Conservation (phyloP, 2,888 invertebrate genomes). For the Parasteatoda lunata region DNA sequence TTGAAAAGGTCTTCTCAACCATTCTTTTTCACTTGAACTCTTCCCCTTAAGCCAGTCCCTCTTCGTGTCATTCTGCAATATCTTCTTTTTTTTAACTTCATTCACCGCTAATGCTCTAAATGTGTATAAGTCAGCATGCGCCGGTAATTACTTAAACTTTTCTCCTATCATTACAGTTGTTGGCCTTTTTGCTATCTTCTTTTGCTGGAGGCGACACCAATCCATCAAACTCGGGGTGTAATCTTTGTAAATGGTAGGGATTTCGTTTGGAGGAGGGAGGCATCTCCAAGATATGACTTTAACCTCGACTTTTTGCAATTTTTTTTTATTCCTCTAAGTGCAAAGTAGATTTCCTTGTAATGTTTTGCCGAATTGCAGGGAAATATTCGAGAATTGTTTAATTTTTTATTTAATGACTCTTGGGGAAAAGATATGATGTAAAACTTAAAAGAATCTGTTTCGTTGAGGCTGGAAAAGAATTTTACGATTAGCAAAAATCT, state of each 20-base stretch:
- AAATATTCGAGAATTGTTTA: too few species aligned
- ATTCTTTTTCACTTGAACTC: background rate
- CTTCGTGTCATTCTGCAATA: constrained; percentile 30
- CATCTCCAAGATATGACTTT: background rate
- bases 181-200: background rate
- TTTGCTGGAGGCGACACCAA: constrained; percentile 55
- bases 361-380: too few species aligned
- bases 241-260: constrained; percentile 58
- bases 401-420: too few species aligned
- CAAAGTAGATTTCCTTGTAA: too few species aligned
- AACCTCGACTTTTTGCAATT: too few species aligned
- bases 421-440: too few species aligned
- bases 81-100: background rate
- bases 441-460: too few species aligned
- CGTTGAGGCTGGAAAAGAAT: too few species aligned
- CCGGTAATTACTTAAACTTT: constrained; percentile 41
- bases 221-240: constrained; percentile 60
- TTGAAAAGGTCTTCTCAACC: background rate
- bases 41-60: background rate
- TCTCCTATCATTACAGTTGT: constrained; percentile 47
- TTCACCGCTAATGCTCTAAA: constrained; percentile 7
- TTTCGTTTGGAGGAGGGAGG: constrained; percentile 3
- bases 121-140: constrained; percentile 44
- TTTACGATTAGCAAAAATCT: too few species aligned
- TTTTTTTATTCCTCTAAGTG: too few species aligned